Evolutionary conservation across 2,113 vertebrate genomes (phyloP).

Genomic region (Nycticebus coucang): DNA sequence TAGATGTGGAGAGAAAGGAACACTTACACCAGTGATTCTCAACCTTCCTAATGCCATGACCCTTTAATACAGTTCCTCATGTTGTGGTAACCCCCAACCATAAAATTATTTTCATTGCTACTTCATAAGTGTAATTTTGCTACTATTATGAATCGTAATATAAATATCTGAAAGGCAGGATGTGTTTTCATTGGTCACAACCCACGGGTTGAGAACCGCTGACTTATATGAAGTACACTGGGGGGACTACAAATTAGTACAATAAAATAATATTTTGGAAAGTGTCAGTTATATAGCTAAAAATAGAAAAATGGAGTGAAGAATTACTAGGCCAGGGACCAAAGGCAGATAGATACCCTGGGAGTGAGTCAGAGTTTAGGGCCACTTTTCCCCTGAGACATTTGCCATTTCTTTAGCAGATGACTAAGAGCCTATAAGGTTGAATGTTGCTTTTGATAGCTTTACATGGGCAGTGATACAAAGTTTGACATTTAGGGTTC

Average conservation of each 20-base stretch:
- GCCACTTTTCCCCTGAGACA: not conserved
- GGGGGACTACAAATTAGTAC: not conserved
- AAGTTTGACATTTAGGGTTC: not conserved
- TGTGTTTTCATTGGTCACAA: too few species aligned
- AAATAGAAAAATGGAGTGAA: slow-evolving; percentile 34
- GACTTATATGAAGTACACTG: too few species aligned
- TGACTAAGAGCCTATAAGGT: slow-evolving; percentile 29
- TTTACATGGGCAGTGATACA: not conserved
- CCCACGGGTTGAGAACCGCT: too few species aligned
- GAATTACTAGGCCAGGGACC: not conserved
- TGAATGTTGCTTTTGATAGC: not conserved
- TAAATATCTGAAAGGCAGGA: too few species aligned
- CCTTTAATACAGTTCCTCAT: too few species aligned
- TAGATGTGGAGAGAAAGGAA: too few species aligned
- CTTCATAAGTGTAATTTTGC: too few species aligned
- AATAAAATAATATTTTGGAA: slow-evolving; percentile 21
- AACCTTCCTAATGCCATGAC: too few species aligned
- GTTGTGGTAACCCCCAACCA: too few species aligned
- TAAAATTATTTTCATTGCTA: too few species aligned
- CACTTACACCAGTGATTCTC: too few species aligned
- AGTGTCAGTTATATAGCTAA: not conserved
- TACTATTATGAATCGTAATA: too few species aligned
- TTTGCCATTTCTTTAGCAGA: slow-evolving; percentile 1
- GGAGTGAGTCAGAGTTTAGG: not conserved
- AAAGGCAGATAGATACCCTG: not conserved